These are phyloP conservation scores for Drosophila pectinifera DNA, from an alignment of 1,140 invertebrate genomes.

Conservation along the genomic window DNA sequence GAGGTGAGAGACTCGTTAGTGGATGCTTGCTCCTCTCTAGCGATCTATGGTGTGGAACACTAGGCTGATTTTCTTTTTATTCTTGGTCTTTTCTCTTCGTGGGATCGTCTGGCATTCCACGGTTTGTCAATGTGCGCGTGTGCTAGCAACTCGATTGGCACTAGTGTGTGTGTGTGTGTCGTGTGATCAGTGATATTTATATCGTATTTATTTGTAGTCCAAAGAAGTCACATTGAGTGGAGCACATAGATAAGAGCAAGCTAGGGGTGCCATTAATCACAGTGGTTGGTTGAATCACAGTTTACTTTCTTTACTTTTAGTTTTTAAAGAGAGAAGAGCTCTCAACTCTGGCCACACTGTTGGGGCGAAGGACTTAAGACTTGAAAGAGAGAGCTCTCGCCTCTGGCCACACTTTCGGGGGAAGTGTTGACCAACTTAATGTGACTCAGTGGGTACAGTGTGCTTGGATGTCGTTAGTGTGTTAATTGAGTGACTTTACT, in stretches of 20 bases:
- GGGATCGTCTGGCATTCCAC: constrained; percentile 52
- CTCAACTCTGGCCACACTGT: neutral
- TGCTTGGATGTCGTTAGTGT: neutral
- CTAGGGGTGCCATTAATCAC: constrained; percentile 7
- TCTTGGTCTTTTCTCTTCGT: constrained; percentile 21
- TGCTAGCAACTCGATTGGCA: constrained; percentile 77
- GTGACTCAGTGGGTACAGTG: neutral
- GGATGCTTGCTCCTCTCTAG: constrained; percentile 14
- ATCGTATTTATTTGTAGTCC: constrained; percentile 2
- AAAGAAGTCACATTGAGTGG: constrained; percentile 36
- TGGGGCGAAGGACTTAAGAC: too few relatives aligned
- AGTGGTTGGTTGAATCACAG: constrained; percentile 7
- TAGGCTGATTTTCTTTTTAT: constrained; percentile 15
- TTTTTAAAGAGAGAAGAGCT: neutral
- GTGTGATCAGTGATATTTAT: constrained; percentile 2
- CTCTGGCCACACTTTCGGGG: too few relatives aligned
- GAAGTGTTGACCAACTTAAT: neutral
- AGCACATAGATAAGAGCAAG: constrained; percentile 19
- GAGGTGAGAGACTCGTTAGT: constrained; percentile 22
- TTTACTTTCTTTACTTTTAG: neutral
- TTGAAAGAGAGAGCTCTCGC: too few relatives aligned
- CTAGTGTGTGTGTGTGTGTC: constrained; percentile 41
- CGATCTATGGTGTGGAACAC: constrained; percentile 16
- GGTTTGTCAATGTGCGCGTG: constrained; percentile 78
- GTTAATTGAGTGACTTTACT: constrained; percentile 1